A percentile compares a stretch with the other conserved stretches of the same genome.
phyloP scores from a whole-genome alignment of 2,888 invertebrate species.

The Meliscaeva auricollis region DNA sequence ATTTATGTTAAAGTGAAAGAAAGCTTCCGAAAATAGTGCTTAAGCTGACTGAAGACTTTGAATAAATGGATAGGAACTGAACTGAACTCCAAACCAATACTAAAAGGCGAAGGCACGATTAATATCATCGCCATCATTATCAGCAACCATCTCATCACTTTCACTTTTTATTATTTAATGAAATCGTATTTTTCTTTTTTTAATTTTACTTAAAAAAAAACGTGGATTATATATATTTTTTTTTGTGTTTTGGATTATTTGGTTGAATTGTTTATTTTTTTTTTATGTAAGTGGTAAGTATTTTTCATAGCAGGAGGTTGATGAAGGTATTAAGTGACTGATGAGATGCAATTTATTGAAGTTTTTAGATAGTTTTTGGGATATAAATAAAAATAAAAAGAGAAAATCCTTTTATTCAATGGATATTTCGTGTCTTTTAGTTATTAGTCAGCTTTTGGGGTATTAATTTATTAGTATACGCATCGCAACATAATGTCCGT shows the following conservation, averaged over 20 bases:
- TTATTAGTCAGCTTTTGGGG: too few relatives aligned
- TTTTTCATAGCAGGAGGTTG: constrained; percentile 12
- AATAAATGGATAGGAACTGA: not conserved
- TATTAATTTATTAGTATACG: too few relatives aligned
- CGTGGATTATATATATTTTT: constrained; percentile 18
- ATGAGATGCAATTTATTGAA: constrained; percentile 23
- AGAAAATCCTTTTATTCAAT: constrained; percentile 8
- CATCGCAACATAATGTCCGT: too few relatives aligned
- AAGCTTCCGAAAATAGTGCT: constrained; percentile 74
- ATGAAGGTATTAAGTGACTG: not conserved
- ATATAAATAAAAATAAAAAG: not conserved
- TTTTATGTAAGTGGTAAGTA: constrained; percentile 10
- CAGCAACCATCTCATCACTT: constrained; percentile 69
- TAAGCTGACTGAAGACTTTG: constrained; percentile 15
- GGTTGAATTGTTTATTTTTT: constrained; percentile 13
- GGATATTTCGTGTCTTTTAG: not conserved
- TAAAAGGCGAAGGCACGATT: constrained; percentile 29
- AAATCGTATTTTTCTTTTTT: constrained; percentile 24
- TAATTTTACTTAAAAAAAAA: constrained; percentile 2
- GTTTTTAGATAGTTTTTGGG: not conserved
- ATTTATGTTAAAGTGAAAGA: constrained; percentile 62
- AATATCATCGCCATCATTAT: constrained; percentile 54
- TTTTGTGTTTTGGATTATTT: constrained; percentile 30
- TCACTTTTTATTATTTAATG: constrained; percentile 73
- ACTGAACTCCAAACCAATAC: constrained; percentile 54